Conservation (phyloP, 2,797 vertebrate genomes). For the Ctenopoma kingsleyae region DNA sequence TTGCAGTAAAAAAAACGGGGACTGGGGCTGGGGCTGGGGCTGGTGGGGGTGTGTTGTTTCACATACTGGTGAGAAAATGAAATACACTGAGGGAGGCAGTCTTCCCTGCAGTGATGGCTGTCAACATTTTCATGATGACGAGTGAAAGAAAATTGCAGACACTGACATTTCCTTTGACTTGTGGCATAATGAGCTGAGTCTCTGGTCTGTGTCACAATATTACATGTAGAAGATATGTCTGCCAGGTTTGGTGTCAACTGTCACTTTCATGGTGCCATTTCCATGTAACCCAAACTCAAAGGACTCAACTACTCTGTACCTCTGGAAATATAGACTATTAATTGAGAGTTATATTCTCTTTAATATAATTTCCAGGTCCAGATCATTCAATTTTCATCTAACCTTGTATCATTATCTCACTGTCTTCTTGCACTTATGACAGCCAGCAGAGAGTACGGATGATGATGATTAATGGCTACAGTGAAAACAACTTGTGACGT, state of each 20-base stretch:
- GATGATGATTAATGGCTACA: not conserved
- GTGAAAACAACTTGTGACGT: not conserved
- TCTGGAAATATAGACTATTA: not conserved
- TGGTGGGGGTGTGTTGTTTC: too few species aligned
- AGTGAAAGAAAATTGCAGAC: not conserved
- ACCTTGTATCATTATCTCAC: conserved; percentile 2
- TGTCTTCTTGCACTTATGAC: not conserved
- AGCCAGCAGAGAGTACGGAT: not conserved
- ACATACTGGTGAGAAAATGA: too few species aligned
- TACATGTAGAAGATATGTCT: not conserved
- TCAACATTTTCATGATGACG: not conserved
- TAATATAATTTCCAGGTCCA: not conserved
- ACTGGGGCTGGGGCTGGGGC: too few species aligned
- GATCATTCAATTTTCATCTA: conserved; percentile 7
- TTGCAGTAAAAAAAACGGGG: too few species aligned
- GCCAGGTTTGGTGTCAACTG: not conserved
- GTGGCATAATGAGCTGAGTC: not conserved
- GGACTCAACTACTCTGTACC: not conserved
- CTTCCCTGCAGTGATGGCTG: not conserved
- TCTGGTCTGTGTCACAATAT: not conserved
- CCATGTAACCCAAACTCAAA: not conserved
- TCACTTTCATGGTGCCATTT: not conserved
- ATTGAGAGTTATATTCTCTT: not conserved
- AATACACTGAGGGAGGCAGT: not conserved
- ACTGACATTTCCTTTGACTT: not conserved